Base-by-base conservation (phyloP, 2,113 vertebrate species). In the Hydrochoerus hydrochaeris region DNA sequence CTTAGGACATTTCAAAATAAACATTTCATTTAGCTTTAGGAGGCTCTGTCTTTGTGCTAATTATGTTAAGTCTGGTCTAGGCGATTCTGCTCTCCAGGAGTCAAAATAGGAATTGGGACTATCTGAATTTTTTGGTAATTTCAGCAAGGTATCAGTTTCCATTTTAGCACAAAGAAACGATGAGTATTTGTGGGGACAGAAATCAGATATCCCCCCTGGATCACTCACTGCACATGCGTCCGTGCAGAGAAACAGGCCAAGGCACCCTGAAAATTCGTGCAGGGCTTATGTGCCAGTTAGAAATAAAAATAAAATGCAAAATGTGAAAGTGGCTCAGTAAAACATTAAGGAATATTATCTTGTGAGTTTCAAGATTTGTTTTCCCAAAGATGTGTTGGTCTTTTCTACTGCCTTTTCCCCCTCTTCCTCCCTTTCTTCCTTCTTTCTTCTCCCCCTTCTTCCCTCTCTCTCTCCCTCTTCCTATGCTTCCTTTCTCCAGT, bases 1-100 rank as follows among this genome's bases (percentile, higher is more conserved):
- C 88, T 90, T 11, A 12, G 92, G 92, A 96, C 32, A 94, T 95
- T 97, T 94, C 30, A 82, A 96, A 97, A 90, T 78, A 97, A 97
- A 85, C 83, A 95, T 54, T 90, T 67, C 85, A 77, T 94, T 97
- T 94, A 60, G 80, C 49, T 96, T 93, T 92, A 41, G 60, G 49
- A 88, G 49, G 35, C 28, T 88, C 90, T 85, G 10, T 69, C 57
- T 93, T 91, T 85, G 84, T 96, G 83, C 82, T 96, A 87, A 98
- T 94, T 95, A 91, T 81, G 49, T 46, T 52, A 88, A 46, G 38
- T 87, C 52, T 41, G 89, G 38, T 58, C 73, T 84, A 85, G 67
- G 67, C 87, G 78, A 32, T 81, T 44, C 83, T 78, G 67, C 78
- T 69, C 58, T 82, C 46, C 44, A 3, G 20, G 30, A 83, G 71